Percentiles rank a stretch among this genome's conserved stretches.
These are phyloP conservation scores for Eolophus roseicapilla DNA, from an alignment of 2,113 vertebrate genomes.

Conservation along the genomic window DNA sequence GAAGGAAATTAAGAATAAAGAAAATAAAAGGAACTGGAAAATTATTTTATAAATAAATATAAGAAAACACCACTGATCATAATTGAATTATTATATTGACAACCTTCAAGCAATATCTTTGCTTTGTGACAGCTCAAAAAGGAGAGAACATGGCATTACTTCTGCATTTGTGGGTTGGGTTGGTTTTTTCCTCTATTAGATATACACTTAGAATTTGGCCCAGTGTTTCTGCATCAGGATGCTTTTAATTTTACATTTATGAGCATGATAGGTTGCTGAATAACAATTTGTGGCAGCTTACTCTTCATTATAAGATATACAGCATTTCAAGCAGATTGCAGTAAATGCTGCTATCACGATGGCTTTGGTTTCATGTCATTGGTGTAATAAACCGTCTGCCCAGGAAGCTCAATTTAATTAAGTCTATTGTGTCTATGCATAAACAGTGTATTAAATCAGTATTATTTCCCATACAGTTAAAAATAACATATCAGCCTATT, in stretches of 20 bases:
- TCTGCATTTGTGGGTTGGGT: not conserved
- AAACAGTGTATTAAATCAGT: conserved; percentile 1
- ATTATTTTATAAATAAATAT: not conserved
- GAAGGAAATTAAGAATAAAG: not conserved
- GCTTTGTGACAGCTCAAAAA: not conserved
- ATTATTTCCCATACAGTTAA: not conserved
- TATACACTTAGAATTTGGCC: not conserved
- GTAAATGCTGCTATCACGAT: not conserved
- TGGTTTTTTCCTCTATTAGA: not conserved
- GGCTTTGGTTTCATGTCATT: not conserved
- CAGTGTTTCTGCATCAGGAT: not conserved
- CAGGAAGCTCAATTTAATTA: conserved; percentile 38
- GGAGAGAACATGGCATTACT: not conserved
- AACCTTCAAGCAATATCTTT: not conserved
- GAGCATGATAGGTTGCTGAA: not conserved
- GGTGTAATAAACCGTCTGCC: conserved; percentile 3
- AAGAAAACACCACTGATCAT: not conserved
- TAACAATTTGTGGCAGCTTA: not conserved
- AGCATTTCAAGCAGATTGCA: not conserved
- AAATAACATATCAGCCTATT: not conserved
- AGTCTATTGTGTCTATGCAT: not conserved
- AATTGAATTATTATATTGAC: not conserved
- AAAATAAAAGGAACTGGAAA: not conserved
- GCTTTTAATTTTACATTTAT: not conserved
- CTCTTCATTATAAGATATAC: not conserved